Evolutionary conservation across 2,797 vertebrate species (phyloP), one percentile per base, ranked within the genome.

Genomic region (Ceyx erithaca): DNA sequence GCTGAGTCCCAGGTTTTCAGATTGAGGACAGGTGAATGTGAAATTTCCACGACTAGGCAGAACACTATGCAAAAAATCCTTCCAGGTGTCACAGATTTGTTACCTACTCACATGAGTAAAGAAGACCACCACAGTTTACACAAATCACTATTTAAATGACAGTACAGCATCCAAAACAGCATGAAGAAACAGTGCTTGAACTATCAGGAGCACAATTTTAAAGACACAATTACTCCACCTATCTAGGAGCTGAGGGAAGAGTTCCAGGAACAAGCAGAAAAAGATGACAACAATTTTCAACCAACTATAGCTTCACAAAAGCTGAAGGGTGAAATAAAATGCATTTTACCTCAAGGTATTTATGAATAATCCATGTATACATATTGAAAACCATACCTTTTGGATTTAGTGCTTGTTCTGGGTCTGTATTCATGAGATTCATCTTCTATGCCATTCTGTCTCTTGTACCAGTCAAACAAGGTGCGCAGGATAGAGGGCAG

Each of bases 391-490:
- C 59, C 54, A 89, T 97, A 99, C 99, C 98, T 99, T 98, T 99
- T 99, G 25, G 99, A 98, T 97, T 99, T 99, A 94, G 99, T 99
- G 98, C 99, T 99, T 93, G 99, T 99, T 91, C 99, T 98, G 78
- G 99, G 99, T 76, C 99, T 98, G 95, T 99, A 99, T 82, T 99
- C 99, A 41, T 99, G 99, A 45, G 99, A 99, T 96, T 99, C 99
- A 69, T 99, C 99, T 95, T 99, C 99, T 90, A 99, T 98, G 92
- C 99, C 99, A 13, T 99, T 99, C 96, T 99, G 99, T 80, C 99
- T 98, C 97, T 99, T 99, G 96, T 99, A 99, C 99, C 99, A 99
- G 96, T 99, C 99, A 89, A 99, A 99, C 84, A 99, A 97, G 25
- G 99, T 99, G 71, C 98, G 98, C 78, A 99, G 98, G 90, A 99